Evolutionary conservation across 1,140 invertebrate species (phyloP), one percentile per base, ranked within the genome.

Genomic region (Listronotus oregonensis): DNA sequence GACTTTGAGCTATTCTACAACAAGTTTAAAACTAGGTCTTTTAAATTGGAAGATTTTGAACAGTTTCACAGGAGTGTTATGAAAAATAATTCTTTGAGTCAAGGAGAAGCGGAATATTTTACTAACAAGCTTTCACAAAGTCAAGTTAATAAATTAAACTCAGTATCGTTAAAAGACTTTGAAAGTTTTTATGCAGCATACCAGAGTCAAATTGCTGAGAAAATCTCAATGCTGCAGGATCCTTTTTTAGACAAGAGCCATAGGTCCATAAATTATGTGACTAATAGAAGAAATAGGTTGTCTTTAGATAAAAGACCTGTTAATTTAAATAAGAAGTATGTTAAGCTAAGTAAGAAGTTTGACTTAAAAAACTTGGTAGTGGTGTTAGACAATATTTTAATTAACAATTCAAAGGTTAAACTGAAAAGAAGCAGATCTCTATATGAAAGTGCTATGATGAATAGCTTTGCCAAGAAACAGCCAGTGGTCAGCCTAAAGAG

Each of bases 361-460:
- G 21, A 40, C 18, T 27, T 56, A 42, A 56, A 55, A 42, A 14
- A 40, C 31, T 27, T 56, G 14, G 54, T 56, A n/a, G 54, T 56
- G 4, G 37, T 56, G 1, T 27, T 56, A 31, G 54, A 56, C n/a
- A 56, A 56, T 4, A 43, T 32, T 11, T 21, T 56, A n/a, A n/a
- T 56, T 3, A 56, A 56, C 21, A 42, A 21, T 40, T 17, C 17
- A 42, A 18, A 15, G 6, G 10, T 11, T 17, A 21, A 42, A 18
- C 21, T 56, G 14, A 17, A 6, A 56, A 42, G 40, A 18, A 5
- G 11, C 15, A 56, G n/a, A n/a, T 46, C 43, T 14, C 34, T 37
- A 37, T 9, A 12, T 8, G 3, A 37, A 37, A 37, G 8, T 10
- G 11, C 34, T 37, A 12, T 37, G 34, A 37, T 32, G 12, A 40